Base-by-base conservation (phyloP, 2,797 vertebrate species). In the Astyanax mexicanus region DNA sequence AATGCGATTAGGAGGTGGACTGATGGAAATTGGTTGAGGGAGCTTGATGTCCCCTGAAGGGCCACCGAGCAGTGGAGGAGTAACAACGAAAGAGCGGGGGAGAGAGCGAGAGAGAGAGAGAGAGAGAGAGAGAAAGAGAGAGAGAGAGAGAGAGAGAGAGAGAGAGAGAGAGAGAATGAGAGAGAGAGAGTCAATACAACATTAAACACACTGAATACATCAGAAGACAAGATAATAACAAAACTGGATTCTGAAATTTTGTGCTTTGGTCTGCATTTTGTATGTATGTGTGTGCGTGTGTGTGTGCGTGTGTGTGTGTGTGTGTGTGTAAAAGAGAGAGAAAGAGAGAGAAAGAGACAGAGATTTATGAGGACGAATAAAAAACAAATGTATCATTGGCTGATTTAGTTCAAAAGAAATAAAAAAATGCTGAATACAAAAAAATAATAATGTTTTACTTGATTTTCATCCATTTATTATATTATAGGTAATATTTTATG, bases 1-100 rank as follows among this genome's bases (percentile, higher is more conserved):
- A 69, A 77, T 45, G 13, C 57, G 77, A 84, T 86, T 75, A 78
- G 77, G 51, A 13, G 10, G 35, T 35, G 44, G 42, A 57, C 75
- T 60, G 68, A 78, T 77, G 71, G 60, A 37, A 65, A 72, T 74
- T 77, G 60, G 68, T 49, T 72, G 65, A 17, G 44, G 38, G 66
- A 74, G 52, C 42, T 21, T 21, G 2, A 54, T 29, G 66, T 44
- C 38, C 23, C 67, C 58, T 35, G 2, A 40, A 42, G 66, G 32
- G 57, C 37, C 66, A 35, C 47, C 67, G 64, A 69, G 40, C 15
- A 13, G 64, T n/a, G 40, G 49, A 37, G 21, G 54, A 54, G 47
- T 54, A 19, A 61, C 37, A 54, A 4, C 44, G 17, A 38, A 11
- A 13, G 38, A 37, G 12, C 2, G 1, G 29, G 51, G 29, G 54